Evolutionary conservation across 2,113 vertebrate genomes (phyloP).

Genomic region (mouse (Mus musculus)): DNA sequence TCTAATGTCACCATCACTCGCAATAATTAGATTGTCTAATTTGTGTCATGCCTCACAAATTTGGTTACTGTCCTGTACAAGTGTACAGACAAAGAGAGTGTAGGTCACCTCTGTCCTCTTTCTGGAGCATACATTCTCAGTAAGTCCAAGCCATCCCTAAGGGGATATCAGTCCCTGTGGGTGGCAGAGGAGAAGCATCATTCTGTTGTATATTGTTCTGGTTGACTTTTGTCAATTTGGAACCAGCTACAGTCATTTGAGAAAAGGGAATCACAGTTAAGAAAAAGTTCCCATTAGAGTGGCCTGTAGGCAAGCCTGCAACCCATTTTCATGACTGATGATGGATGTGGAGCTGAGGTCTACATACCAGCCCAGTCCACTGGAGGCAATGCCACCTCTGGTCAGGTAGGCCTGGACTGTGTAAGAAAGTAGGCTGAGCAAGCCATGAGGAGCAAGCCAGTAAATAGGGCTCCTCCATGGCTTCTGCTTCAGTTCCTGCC

Average conservation of each 20-base stretch:
- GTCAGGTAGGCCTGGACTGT: background rate
- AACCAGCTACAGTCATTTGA: background rate
- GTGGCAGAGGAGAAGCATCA: background rate
- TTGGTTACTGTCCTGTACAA: rapidly evolving
- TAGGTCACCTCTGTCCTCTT: too few relatives aligned
- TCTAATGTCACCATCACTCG: background rate
- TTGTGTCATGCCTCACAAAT: background rate
- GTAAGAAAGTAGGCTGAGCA: background rate
- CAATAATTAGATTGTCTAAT: too few relatives aligned
- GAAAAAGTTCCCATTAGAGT: background rate
- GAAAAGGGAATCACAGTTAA: background rate
- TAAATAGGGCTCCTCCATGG: too few relatives aligned
- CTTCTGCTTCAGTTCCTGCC: background rate
- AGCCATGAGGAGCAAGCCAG: too few relatives aligned
- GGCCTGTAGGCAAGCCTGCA: background rate
- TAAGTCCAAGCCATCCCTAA: background rate
- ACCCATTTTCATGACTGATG: background rate
- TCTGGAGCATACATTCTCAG: background rate
- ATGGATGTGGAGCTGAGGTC: background rate
- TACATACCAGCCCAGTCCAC: too few relatives aligned
- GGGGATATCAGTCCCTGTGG: background rate
- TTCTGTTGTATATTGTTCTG: background rate
- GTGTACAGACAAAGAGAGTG: background rate
- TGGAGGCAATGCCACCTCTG: background rate
- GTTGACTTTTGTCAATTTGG: background rate